Conservation (phyloP, 2,888 invertebrate species). For the Polylopha cassiicola region DNA sequence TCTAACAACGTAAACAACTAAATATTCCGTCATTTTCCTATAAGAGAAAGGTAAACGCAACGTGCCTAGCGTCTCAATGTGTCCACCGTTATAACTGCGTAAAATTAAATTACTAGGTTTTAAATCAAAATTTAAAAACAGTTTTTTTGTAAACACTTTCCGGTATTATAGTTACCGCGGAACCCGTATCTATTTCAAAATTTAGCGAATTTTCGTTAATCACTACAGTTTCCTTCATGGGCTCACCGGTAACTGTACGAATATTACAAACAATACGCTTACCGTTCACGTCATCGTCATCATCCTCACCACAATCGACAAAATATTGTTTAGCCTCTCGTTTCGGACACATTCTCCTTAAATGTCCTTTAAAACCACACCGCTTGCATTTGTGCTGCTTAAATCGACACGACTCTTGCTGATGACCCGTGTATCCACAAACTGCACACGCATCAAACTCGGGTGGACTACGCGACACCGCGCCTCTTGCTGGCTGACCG, state of each 20-base stretch:
- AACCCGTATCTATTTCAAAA: constrained; percentile 2
- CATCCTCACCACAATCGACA: not conserved
- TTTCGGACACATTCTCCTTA: not conserved
- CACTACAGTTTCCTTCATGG: not conserved
- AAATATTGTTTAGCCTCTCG: not conserved
- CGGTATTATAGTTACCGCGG: constrained; percentile 1
- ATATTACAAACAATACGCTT: constrained; percentile 1
- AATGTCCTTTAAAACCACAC: not conserved
- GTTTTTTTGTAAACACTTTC: not conserved
- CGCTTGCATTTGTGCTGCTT: not conserved
- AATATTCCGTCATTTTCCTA: not conserved
- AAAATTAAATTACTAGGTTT: constrained; percentile 10
- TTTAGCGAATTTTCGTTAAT: not conserved
- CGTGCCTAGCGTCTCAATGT: constrained; percentile 5
- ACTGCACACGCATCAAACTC: not conserved
- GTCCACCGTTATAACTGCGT: constrained; percentile 12
- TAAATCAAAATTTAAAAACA: not conserved
- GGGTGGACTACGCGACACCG: not conserved
- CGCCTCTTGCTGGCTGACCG: not conserved
- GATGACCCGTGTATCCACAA: constrained; percentile 5
- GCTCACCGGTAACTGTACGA: constrained; percentile 1
- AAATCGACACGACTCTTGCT: not conserved
- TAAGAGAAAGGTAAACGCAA: constrained; percentile 11
- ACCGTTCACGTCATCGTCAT: not conserved
- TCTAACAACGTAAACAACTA: not conserved